Evolutionary conservation across 1,140 invertebrate genomes (phyloP).

Genomic region (Cherax destructor): DNA sequence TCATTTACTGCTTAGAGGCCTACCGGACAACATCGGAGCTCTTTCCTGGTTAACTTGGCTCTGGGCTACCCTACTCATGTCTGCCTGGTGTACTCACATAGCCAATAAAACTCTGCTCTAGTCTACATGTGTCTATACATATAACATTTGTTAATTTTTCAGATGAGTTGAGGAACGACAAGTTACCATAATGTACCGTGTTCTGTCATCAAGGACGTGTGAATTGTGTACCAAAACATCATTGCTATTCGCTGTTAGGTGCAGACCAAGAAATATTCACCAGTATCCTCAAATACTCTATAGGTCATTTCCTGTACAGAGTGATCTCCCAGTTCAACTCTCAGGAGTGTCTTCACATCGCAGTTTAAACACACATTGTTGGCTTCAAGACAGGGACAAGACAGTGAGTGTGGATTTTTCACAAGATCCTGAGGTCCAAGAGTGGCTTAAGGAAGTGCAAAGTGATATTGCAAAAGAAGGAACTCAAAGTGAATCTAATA

Average conservation of each 20-base stretch:
- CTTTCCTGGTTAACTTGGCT: too few species aligned
- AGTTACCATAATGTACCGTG: not conserved
- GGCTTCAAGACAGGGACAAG: not conserved
- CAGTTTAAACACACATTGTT: not conserved
- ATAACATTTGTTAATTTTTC: not conserved
- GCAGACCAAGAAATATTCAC: not conserved
- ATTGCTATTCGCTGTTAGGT: not conserved
- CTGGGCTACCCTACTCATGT: too few species aligned
- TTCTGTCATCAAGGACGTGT: not conserved
- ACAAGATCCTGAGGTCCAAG: constrained; percentile 16
- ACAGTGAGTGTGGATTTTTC: not conserved
- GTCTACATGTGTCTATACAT: too few species aligned
- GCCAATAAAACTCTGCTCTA: too few species aligned
- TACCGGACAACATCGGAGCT: too few species aligned
- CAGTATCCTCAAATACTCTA: not conserved
- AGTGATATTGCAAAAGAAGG: constrained; percentile 2
- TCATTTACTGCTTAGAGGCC: too few species aligned
- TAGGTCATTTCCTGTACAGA: not conserved
- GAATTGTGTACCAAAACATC: not conserved
- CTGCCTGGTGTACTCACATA: too few species aligned
- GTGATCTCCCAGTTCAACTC: not conserved
- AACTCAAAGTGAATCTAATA: not conserved
- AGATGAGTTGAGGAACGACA: not conserved
- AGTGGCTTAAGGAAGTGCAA: constrained; percentile 19
- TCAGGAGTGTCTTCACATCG: not conserved